Evolutionary conservation across 2,888 invertebrate species (phyloP).

Genomic region (Dicyrtomina minuta): DNA sequence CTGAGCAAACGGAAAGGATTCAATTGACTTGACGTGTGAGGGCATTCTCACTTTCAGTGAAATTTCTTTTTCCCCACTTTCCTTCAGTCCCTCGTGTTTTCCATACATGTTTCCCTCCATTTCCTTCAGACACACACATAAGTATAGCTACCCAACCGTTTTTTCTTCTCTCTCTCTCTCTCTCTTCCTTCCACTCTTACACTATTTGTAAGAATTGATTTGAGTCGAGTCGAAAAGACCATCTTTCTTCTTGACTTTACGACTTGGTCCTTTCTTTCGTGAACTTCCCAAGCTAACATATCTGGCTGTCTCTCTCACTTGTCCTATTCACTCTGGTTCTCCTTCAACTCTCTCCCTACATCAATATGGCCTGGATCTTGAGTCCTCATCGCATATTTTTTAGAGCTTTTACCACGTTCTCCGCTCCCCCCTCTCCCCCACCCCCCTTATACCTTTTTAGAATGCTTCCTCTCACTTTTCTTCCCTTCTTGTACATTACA

Average conservation of each 20-base stretch:
- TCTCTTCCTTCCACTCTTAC: constrained; percentile 24
- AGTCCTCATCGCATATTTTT: not conserved
- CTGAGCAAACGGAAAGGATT: constrained; percentile 4
- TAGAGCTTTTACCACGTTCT: not conserved
- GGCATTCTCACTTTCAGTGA: not conserved
- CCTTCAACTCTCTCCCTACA: no score
- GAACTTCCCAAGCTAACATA: not conserved
- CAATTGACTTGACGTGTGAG: constrained; percentile 19
- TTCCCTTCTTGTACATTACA: no score
- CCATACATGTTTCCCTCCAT: not conserved
- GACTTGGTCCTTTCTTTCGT: constrained; percentile 21
- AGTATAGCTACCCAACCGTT: no score
- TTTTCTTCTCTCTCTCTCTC: not conserved
- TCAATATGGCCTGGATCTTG: no score
- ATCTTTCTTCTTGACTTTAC: constrained; percentile 21
- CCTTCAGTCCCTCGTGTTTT: not conserved
- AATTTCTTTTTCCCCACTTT: not conserved
- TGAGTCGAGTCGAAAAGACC: constrained; percentile 22
- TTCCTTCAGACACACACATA: not conserved
- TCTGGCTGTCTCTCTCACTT: not conserved
- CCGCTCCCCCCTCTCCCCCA: no score
- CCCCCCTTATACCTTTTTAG: no score
- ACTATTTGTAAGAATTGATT: constrained; percentile 28
- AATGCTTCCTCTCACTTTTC: no score
- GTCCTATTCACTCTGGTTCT: not conserved